Conservation (phyloP, 2,888 invertebrate genomes). For the Cylindroiulus punctatus region DNA sequence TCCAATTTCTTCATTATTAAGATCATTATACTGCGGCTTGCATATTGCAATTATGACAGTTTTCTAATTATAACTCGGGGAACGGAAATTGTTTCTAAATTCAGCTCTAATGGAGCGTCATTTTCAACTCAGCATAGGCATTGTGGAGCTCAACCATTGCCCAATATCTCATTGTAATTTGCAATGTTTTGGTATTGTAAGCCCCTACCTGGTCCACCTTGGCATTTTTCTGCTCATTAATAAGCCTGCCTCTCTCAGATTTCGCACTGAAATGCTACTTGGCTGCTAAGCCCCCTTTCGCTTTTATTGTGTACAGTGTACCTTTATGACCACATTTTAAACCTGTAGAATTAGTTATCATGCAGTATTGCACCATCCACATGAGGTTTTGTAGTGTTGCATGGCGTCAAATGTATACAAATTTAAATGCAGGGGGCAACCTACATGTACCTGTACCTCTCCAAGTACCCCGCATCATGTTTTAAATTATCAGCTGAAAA, state of each 20-base stretch:
- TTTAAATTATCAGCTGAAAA: not conserved
- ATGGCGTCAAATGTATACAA: not conserved
- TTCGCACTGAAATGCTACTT: not conserved
- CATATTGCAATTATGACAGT: not conserved
- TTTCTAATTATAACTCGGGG: not conserved
- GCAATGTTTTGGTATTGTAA: not conserved
- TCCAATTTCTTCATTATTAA: not conserved
- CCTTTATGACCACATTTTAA: not conserved
- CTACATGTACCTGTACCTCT: not conserved
- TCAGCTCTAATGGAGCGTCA: not conserved
- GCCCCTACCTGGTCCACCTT: conserved; percentile 22
- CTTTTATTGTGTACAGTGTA: not conserved
- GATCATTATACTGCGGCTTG: not conserved
- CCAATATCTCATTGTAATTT: not conserved
- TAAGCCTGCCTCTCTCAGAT: not conserved
- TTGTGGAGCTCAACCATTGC: not conserved
- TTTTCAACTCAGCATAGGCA: not conserved
- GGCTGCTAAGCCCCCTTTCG: not conserved
- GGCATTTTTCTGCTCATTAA: not conserved
- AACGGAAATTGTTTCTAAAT: conserved; percentile 17
- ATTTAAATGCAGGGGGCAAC: not conserved
- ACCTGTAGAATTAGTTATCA: conserved; percentile 16
- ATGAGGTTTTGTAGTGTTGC: not conserved
- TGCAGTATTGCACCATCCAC: not conserved
- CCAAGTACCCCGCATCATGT: not conserved